Evolutionary conservation across 2,113 vertebrate genomes (phyloP).

Genomic region (Psittacus erithacus): DNA sequence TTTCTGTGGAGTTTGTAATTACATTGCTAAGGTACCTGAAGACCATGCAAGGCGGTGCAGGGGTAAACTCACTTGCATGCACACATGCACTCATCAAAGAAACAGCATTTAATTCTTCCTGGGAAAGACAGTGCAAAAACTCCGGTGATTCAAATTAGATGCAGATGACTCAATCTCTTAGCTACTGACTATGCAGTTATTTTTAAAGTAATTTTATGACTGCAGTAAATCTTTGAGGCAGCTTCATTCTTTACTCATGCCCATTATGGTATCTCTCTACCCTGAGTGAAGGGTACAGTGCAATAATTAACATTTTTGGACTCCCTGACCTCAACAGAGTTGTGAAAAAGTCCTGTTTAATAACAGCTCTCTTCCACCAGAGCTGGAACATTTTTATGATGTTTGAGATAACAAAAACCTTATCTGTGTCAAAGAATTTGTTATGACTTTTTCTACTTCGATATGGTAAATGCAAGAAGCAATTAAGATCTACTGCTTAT

Average conservation of each 20-base stretch:
- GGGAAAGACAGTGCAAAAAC: slow-evolving; percentile 64
- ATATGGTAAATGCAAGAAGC: not conserved
- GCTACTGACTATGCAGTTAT: slow-evolving; percentile 76
- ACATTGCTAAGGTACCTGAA: not conserved
- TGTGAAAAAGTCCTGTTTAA: not conserved
- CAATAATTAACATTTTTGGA: not conserved
- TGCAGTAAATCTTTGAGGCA: slow-evolving; percentile 64
- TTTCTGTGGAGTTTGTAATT: not conserved
- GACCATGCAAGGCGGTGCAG: not conserved
- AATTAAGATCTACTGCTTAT: not conserved
- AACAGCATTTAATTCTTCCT: slow-evolving; percentile 59
- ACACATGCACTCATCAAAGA: not conserved
- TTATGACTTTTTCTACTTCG: not conserved
- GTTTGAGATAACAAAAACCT: not conserved
- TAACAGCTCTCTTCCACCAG: not conserved
- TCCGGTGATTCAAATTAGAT: slow-evolving; percentile 64
- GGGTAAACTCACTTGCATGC: not conserved
- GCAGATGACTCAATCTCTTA: slow-evolving; percentile 75
- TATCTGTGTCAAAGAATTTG: not conserved
- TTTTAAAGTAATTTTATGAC: slow-evolving; percentile 75
- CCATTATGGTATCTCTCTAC: not conserved
- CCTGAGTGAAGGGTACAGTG: not conserved
- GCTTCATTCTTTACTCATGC: slow-evolving; percentile 5
- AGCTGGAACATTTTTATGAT: not conserved
- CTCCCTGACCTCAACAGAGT: not conserved